phyloP scores from a whole-genome alignment of 1,140 invertebrate species.

The Lethrus apterus region DNA sequence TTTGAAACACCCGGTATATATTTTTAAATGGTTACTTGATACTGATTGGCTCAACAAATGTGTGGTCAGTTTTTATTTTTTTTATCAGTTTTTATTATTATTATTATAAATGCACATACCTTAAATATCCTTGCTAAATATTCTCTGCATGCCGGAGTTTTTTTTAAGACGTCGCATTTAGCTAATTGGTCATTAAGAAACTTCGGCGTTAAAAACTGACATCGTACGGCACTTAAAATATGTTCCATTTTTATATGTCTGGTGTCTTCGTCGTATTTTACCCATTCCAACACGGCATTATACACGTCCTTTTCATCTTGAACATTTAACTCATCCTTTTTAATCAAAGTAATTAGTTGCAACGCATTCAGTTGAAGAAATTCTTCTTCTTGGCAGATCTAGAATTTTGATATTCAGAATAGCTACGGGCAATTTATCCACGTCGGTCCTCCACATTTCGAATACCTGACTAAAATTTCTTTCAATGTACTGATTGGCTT shows the following conservation, averaged over 20 bases:
- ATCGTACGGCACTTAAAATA: constrained; percentile 78
- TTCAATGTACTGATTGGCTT: constrained; percentile 84
- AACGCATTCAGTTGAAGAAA: constrained; percentile 74
- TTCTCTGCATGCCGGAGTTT: constrained; percentile 79
- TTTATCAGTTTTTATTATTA: not conserved
- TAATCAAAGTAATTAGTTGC: constrained; percentile 71
- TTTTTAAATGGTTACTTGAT: no score
- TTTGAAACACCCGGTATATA: no score
- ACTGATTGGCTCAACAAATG: no score
- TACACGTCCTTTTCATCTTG: constrained; percentile 87
- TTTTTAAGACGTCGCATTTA: constrained; percentile 80
- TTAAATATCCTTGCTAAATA: constrained; percentile 86
- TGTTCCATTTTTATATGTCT: constrained; percentile 77
- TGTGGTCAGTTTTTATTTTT: no score
- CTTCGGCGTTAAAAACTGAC: constrained; percentile 84
- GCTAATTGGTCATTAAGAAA: constrained; percentile 86
- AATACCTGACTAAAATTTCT: constrained; percentile 77
- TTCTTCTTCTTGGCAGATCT: constrained; percentile 85
- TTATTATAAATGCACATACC: constrained; percentile 38
- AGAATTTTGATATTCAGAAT: no score
- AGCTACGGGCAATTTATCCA: no score
- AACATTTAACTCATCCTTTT: constrained; percentile 84
- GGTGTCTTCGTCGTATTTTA: constrained; percentile 77
- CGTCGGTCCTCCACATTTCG: not conserved
- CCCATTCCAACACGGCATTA: constrained; percentile 86